Conservation (phyloP, 2,113 vertebrate genomes). For the Columba livia region DNA sequence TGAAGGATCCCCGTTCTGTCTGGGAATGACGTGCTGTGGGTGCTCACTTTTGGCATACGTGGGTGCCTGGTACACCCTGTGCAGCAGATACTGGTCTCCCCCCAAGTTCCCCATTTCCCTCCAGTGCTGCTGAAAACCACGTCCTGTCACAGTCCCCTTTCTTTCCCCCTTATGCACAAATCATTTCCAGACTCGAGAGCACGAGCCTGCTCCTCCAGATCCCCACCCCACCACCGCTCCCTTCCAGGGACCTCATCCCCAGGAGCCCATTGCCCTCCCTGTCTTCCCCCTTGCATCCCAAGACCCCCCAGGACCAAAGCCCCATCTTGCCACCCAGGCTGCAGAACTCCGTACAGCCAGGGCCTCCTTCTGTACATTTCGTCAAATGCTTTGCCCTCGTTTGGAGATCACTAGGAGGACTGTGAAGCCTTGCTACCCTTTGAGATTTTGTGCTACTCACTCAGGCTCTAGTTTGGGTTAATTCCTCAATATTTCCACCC, state of each 20-base stretch:
- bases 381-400: background rate
- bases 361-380: background rate
- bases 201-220: background rate
- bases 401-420: background rate
- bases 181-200: background rate
- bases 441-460: background rate
- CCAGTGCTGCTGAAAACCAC: background rate
- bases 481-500: background rate
- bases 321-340: background rate
- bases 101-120: background rate
- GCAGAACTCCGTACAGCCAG: background rate
- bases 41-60: background rate
- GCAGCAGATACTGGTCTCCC: background rate
- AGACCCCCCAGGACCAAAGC: background rate
- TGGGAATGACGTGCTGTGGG: background rate
- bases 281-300: fast-evolving
- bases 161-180: background rate
- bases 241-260: background rate
- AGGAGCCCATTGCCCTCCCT: background rate
- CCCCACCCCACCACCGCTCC: fast-evolving
- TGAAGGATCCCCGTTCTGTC: background rate
- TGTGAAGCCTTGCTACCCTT: fast-evolving
- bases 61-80: fast-evolving
- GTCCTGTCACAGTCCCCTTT: background rate
- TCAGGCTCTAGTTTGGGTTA: background rate